Base-by-base conservation (phyloP, 2,888 invertebrate species). In the Cerastoderma edule region DNA sequence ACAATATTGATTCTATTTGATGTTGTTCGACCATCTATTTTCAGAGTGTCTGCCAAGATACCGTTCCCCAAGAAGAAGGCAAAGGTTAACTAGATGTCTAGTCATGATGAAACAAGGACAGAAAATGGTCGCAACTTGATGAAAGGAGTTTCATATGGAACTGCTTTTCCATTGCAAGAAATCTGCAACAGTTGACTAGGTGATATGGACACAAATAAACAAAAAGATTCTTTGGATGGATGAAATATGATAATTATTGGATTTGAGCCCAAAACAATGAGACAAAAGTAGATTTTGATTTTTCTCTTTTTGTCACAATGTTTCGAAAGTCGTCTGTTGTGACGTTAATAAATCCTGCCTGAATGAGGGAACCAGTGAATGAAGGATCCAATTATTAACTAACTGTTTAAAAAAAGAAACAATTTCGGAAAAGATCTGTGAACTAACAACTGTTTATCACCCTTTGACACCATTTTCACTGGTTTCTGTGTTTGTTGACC, bases 51-150 rank as follows among this genome's bases (percentile, higher is more conserved):
- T 68, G 88, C 87, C 69, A 92, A 91, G 81, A 80, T 92, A 56
- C 91, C 91, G 22, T 87, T 91, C 83, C 85, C 89, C 65, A 91
- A 91, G 80, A 91, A 90, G 86, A 92, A 92, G 78, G 89, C 89
- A 46, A 90, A 90, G 80, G 68, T 87, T 39, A 87, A 89, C 83
- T 90, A 88, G 64, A 54, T n/a, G 50, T 22, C 28, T 27, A 64
- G 48, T 4, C 33, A 30, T 24, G 53, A 24, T 53, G 27, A 53
- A 24, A 53, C 13, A 53, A 8, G 53, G 53, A 53, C 53, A 53
- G 39, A 60, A 60, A 39, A 19, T 39, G 6, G 5, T 39, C 22
- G 27, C 27, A 30, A 44, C 63, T 32, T 33, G 32, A 64, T 56
- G 73, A 73, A 78, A 69, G 71, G 76, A 76, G 53, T 53, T 27